Evolutionary conservation across 2,888 invertebrate species (phyloP).

Genomic region (Sarcophaga carnaria): DNA sequence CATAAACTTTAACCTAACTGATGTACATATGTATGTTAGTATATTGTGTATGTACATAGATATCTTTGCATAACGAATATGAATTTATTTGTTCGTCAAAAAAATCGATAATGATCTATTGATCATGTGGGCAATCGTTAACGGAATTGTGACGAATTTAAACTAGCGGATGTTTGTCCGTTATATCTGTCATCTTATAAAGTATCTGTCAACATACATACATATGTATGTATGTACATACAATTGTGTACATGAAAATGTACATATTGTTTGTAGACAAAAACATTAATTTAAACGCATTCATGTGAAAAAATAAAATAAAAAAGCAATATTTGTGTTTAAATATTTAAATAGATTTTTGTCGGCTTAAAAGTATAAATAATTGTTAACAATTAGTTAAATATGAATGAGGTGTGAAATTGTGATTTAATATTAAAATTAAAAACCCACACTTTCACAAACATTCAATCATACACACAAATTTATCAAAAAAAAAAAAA

Average conservation of each 20-base stretch:
- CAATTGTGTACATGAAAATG: background rate
- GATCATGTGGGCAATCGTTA: too few relatives aligned
- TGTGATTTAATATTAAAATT: conserved; percentile 31
- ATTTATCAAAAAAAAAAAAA: background rate
- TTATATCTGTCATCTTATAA: too few relatives aligned
- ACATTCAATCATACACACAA: background rate
- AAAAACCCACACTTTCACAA: background rate
- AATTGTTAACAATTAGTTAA: conserved; percentile 37
- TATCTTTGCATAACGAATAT: too few relatives aligned
- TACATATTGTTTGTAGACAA: background rate
- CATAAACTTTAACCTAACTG: too few relatives aligned
- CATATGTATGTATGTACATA: background rate
- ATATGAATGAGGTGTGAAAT: conserved; percentile 50
- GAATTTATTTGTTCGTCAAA: too few relatives aligned
- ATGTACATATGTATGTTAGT: too few relatives aligned
- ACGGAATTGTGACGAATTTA: too few relatives aligned
- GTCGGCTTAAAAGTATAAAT: conserved; percentile 41
- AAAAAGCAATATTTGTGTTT: conserved; percentile 16
- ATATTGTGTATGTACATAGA: too few relatives aligned
- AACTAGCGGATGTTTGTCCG: too few relatives aligned
- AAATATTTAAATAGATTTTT: conserved; percentile 53
- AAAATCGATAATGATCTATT: too few relatives aligned
- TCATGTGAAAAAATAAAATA: background rate
- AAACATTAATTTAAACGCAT: background rate
- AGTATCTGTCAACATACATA: background rate